A percentile compares a stretch with the other conserved stretches of the same genome.
These are phyloP conservation scores for Azorinus chamasolen DNA, from an alignment of 2,888 invertebrate species.

Conservation along the genomic window DNA sequence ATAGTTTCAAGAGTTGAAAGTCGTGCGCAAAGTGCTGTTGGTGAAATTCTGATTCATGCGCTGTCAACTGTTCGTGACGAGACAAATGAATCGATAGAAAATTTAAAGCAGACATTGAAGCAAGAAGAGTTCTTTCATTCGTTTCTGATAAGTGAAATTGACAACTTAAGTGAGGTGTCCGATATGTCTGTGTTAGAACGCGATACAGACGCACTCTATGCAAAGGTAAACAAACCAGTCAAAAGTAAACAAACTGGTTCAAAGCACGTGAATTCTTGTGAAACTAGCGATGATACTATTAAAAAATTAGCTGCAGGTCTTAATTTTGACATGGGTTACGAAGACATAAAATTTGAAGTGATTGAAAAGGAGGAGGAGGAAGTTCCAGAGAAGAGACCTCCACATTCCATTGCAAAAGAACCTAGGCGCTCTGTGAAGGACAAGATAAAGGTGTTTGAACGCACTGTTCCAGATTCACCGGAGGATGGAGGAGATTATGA, in stretches of 20 bases:
- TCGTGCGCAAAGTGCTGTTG: slow-evolving; percentile 33
- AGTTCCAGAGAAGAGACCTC: background rate
- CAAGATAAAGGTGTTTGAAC: slow-evolving; percentile 52
- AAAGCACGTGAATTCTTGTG: background rate
- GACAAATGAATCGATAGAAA: slow-evolving; percentile 26
- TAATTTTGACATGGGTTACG: no score
- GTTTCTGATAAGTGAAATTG: slow-evolving; percentile 28
- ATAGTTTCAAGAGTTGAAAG: slow-evolving; percentile 55
- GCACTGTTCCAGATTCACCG: slow-evolving; percentile 22
- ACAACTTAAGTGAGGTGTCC: background rate
- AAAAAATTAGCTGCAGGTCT: no score
- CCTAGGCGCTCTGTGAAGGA: slow-evolving; percentile 42
- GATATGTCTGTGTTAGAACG: background rate
- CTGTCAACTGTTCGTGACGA: slow-evolving; percentile 33
- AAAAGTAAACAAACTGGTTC: slow-evolving; percentile 40
- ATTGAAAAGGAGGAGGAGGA: background rate
- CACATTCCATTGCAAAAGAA: no score
- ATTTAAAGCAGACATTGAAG: slow-evolving; percentile 31
- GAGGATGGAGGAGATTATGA: no score
- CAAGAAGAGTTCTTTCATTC: slow-evolving; percentile 54
- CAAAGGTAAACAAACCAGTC: slow-evolving; percentile 56
- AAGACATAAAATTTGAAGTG: no score
- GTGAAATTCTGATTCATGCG: slow-evolving; percentile 19
- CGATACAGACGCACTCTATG: slow-evolving; percentile 42
- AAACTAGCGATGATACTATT: background rate